A percentile compares a stretch with the other conserved stretches of the same genome.
phyloP scores from a whole-genome alignment of 2,797 vertebrate species.

The Lerista edwardsae region DNA sequence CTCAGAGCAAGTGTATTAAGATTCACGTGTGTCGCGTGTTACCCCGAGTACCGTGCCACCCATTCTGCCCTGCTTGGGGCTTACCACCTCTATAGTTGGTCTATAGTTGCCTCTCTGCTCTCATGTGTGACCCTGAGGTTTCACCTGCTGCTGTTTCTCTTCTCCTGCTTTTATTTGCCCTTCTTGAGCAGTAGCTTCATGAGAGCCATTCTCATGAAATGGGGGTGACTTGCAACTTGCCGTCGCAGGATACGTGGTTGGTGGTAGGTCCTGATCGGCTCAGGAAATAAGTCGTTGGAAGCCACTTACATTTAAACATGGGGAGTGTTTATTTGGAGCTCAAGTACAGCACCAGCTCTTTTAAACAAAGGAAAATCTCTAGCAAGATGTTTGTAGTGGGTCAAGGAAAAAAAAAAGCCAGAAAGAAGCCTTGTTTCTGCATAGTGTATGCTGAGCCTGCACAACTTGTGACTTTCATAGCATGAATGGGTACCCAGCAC shows the following conservation, averaged over 20 bases:
- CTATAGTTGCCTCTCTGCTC: neutral
- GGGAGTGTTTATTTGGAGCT: constrained; percentile 68
- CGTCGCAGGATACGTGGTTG: constrained; percentile 24
- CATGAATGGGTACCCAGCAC: neutral
- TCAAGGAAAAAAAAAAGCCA: neutral
- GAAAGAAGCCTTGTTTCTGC: neutral
- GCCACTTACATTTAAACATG: constrained; percentile 36
- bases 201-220: neutral
- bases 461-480: neutral
- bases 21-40: too few relatives aligned
- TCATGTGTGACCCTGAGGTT: neutral
- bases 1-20: neutral
- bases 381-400: constrained; percentile 48
- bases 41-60: neutral
- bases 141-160: neutral
- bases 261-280: neutral
- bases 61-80: too few relatives aligned
- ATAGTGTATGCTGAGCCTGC: neutral
- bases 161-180: neutral
- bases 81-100: neutral
- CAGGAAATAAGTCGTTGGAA: constrained; percentile 13
- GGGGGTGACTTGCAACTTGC: neutral
- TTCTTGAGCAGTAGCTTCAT: neutral
- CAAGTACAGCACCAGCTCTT: constrained; percentile 51
- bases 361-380: constrained; percentile 56